Percentiles rank a stretch among this genome's conserved stretches.
phyloP scores from a whole-genome alignment of 1,140 invertebrate genomes.

The Drosophila sulfurigaster region DNA sequence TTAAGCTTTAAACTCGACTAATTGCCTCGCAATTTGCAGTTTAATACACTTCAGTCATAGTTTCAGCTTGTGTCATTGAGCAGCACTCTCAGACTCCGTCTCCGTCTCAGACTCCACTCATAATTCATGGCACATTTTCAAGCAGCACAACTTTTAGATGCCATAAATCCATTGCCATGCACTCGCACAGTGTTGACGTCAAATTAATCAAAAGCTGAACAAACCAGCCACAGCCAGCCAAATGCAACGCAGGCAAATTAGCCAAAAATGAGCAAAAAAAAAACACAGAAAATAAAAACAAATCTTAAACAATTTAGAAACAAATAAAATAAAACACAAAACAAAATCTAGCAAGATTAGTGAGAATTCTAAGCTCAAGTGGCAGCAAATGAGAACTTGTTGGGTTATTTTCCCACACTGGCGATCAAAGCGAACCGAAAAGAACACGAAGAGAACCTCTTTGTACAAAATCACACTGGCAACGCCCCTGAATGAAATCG shows the following conservation, averaged over 20 bases:
- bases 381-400: slow-evolving; percentile 68
- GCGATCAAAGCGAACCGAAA: slow-evolving; percentile 68
- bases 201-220: slow-evolving; percentile 71
- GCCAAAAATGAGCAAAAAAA: slow-evolving; percentile 35
- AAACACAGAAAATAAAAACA: background rate
- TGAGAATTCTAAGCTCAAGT: slow-evolving; percentile 63
- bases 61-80: slow-evolving; percentile 27
- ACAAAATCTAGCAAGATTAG: slow-evolving; percentile 23
- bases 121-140: slow-evolving; percentile 62
- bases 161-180: slow-evolving; percentile 73
- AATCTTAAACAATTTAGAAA: background rate
- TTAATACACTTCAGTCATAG: slow-evolving; percentile 9
- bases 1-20: background rate
- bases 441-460: slow-evolving; percentile 50
- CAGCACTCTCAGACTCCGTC: slow-evolving; percentile 4
- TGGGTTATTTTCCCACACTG: slow-evolving; percentile 71
- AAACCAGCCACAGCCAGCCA: slow-evolving; percentile 25
- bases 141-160: slow-evolving; percentile 32
- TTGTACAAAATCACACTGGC: slow-evolving; percentile 64
- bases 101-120: slow-evolving; percentile 13
- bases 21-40: slow-evolving; percentile 2
- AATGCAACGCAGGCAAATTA: slow-evolving; percentile 78
- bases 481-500: slow-evolving; percentile 80
- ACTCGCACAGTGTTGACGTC: slow-evolving; percentile 66
- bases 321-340: slow-evolving; percentile 7